Percentiles rank a stretch among this genome's conserved stretches.
phyloP scores from a whole-genome alignment of 1,140 invertebrate species.

The Trichogramma pretiosum region DNA sequence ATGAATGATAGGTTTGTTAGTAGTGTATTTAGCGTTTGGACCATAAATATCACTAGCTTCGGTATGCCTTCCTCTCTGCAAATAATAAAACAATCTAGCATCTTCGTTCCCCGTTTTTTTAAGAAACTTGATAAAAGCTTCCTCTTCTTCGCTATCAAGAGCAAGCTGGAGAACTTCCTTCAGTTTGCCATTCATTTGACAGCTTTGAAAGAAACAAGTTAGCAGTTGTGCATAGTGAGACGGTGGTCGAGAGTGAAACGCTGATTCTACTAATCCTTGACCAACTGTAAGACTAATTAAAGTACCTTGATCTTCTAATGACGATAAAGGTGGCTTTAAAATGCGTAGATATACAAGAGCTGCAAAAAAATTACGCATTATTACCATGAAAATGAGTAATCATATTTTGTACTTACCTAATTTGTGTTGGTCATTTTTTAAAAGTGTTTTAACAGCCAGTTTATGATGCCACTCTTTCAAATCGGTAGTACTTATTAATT shows the following conservation, averaged over 20 bases:
- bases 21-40: neutral
- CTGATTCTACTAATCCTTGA: slow-evolving; percentile 50
- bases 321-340: slow-evolving; percentile 44
- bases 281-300: slow-evolving; percentile 49
- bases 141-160: slow-evolving; percentile 47
- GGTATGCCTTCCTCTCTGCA: slow-evolving; percentile 40
- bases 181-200: slow-evolving; percentile 44
- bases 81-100: slow-evolving; percentile 34
- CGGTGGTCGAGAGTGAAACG: slow-evolving; percentile 48
- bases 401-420: slow-evolving; percentile 23
- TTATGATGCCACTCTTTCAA: slow-evolving; percentile 52
- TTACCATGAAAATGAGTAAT: neutral
- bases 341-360: slow-evolving; percentile 49
- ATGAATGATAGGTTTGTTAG: too few species aligned
- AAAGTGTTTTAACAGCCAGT: slow-evolving; percentile 47
- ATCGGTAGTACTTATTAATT: slow-evolving; percentile 36
- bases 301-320: slow-evolving; percentile 44
- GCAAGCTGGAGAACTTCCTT: slow-evolving; percentile 49
- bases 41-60: slow-evolving; percentile 38
- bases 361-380: neutral
- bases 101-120: slow-evolving; percentile 35
- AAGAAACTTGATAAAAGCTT: slow-evolving; percentile 47
- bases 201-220: slow-evolving; percentile 36
- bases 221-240: slow-evolving; percentile 34
- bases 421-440: slow-evolving; percentile 47